A percentile compares a stretch with the other conserved stretches of the same genome.
Evolutionary conservation across 1,140 invertebrate species (phyloP).

Genomic region (Bacillus rossius): DNA sequence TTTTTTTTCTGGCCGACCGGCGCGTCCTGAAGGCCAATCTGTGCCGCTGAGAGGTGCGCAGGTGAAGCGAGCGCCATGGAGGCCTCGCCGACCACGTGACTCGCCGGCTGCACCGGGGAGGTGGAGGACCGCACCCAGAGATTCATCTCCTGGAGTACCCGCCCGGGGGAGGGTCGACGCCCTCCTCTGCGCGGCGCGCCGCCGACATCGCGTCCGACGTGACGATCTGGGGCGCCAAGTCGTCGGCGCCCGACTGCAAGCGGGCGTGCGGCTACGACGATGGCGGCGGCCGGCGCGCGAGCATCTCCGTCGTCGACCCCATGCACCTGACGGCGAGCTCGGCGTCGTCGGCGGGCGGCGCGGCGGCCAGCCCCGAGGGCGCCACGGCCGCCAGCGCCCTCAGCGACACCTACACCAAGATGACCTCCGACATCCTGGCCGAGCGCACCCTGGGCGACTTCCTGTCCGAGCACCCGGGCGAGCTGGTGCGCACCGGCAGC

Average conservation of each 20-base stretch:
- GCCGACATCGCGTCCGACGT: constrained; percentile 12
- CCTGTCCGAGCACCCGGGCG: constrained; percentile 81
- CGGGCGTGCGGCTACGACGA: not conserved
- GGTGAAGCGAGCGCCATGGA: too few relatives aligned
- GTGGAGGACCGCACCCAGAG: too few relatives aligned
- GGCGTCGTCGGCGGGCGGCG: constrained; percentile 37
- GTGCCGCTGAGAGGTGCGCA: too few relatives aligned
- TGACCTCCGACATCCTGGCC: constrained; percentile 81
- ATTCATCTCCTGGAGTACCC: too few relatives aligned
- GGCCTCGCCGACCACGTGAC: too few relatives aligned
- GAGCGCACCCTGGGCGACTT: constrained; percentile 85
- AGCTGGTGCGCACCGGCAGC: constrained; percentile 89
- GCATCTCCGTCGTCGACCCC: not conserved
- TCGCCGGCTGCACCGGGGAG: too few relatives aligned
- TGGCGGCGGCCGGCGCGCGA: not conserved
- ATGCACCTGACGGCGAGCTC: constrained; percentile 15
- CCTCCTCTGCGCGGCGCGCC: not conserved
- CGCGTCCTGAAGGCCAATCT: too few relatives aligned
- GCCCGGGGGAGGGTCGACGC: not conserved
- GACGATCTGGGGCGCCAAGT: constrained; percentile 11
- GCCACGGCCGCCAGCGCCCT: constrained; percentile 46
- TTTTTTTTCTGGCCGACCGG: too few relatives aligned
- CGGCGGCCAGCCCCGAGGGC: constrained; percentile 39
- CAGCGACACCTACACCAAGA: constrained; percentile 77
- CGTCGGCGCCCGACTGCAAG: not conserved